A percentile compares a stretch with the other conserved stretches of the same genome.
phyloP scores from a whole-genome alignment of 2,888 invertebrate genomes.

The Saturnia pavonia region DNA sequence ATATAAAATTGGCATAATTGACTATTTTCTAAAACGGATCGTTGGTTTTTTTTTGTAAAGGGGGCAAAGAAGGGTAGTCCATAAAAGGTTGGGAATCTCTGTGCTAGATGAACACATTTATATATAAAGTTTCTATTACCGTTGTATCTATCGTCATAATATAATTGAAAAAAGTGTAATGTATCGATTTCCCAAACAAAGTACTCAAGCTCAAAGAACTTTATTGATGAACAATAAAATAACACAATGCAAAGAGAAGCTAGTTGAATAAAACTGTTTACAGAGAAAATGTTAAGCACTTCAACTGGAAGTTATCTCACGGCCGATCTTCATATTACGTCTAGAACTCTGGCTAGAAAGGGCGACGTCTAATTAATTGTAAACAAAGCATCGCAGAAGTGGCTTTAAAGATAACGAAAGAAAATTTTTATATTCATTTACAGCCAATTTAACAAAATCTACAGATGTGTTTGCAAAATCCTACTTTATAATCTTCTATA shows the following conservation, averaged over 20 bases:
- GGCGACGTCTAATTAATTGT: slow-evolving; percentile 6
- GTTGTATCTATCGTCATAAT: neutral
- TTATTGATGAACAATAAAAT: neutral
- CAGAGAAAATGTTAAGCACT: slow-evolving; percentile 8
- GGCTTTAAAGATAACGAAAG: slow-evolving; percentile 8
- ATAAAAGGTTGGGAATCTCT: no score
- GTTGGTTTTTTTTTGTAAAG: no score
- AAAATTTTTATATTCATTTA: neutral
- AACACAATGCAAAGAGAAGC: neutral
- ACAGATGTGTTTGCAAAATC: neutral
- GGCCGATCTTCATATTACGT: slow-evolving; percentile 3
- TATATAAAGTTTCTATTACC: neutral
- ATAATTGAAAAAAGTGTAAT: neutral
- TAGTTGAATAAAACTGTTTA: slow-evolving; percentile 2
- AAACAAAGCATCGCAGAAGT: slow-evolving; percentile 8
- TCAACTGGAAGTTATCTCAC: slow-evolving; percentile 11
- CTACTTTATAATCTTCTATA: no score
- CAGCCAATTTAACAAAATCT: neutral
- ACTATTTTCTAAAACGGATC: no score
- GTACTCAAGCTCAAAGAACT: neutral
- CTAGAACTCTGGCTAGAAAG: neutral
- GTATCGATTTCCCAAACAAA: neutral
- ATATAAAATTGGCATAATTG: no score
- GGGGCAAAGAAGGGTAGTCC: no score
- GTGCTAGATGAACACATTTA: no score